phyloP scores from a whole-genome alignment of 2,113 vertebrate genomes.

The Hippocampus barbouri region DNA sequence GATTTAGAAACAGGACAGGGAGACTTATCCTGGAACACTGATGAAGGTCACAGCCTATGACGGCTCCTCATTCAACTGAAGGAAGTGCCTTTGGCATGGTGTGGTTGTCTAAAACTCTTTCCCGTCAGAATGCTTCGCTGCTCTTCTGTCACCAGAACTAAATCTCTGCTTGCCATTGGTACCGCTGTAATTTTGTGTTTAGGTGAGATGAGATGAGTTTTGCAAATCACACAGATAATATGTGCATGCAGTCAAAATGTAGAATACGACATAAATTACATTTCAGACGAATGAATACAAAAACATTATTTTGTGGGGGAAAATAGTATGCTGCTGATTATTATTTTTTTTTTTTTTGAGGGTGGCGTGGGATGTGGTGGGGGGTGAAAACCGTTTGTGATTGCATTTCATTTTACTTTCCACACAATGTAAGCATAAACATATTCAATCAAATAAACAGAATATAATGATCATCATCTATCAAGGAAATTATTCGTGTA shows the following conservation, averaged over 20 bases:
- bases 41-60: conserved; percentile 32
- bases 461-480: conserved; percentile 5
- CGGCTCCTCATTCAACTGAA: conserved; percentile 37
- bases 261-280: conserved; percentile 36
- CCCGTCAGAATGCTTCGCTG: conserved; percentile 22
- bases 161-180: conserved; percentile 23
- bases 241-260: conserved; percentile 27
- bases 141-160: conserved; percentile 25
- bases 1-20: conserved; percentile 19
- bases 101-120: conserved; percentile 24
- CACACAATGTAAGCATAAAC: background rate
- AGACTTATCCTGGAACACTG: conserved; percentile 10
- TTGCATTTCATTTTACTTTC: background rate
- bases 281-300: conserved; percentile 42
- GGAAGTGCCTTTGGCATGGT: conserved; percentile 22
- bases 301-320: conserved; percentile 38
- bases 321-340: conserved; percentile 35
- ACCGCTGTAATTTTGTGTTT: conserved; percentile 28
- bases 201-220: conserved; percentile 21
- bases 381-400: conserved; percentile 35
- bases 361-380: too few species aligned
- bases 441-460: background rate
- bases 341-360: conserved; percentile 2
- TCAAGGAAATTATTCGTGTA: conserved; percentile 15
- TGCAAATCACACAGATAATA: conserved; percentile 33